Base-by-base conservation (phyloP, 2,797 vertebrate genomes). In the Squalus acanthias region DNA sequence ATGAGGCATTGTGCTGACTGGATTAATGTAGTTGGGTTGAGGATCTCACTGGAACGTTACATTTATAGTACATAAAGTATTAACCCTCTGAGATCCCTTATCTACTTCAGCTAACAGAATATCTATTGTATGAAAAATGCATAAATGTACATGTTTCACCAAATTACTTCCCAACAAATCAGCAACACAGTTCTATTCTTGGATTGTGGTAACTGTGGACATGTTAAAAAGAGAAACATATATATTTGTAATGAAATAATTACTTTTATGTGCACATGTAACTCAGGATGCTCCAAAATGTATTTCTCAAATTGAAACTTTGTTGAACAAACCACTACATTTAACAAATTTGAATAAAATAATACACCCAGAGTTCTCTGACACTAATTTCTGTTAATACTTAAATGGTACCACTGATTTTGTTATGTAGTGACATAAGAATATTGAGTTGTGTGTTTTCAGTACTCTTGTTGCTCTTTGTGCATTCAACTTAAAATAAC, bases 11-110 rank as follows among this genome's bases (percentile, higher is more conserved):
- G 98, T 98, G 97, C 97, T 98, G 98, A 97, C 98, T 98, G 98
- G 97, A 98, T 98, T 98, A 98, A 98, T 98, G 98, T 97, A 98
- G 97, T 98, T 98, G 98, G 97, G 97, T 96, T 97, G 98, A 98
- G 97, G 98, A 98, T 98, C 97, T 98, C 97, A 97, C 98, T 98
- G 97, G 97, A 97, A 97, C 97, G 97, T 97, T 97, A 97, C 97
- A 97, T 97, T 97, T 97, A 97, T 97, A 96, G 96, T 97, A 97
- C 94, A 97, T 96, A 97, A 97, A 97, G 97, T 97, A 98, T 98
- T 98, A 98, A 98, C 97, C 98, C 97, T 97, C 98, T 97, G 97
- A 97, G 98, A 97, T 98, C 97, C 97, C 98, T 98, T 98, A 98
- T 98, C 98, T 98, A 97, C 89, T 96, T 95, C 97, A 98, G 98